Percentiles rank a stretch among this genome's conserved stretches.
phyloP scores from a whole-genome alignment of 2,888 invertebrate species.

The Acleris cristana region DNA sequence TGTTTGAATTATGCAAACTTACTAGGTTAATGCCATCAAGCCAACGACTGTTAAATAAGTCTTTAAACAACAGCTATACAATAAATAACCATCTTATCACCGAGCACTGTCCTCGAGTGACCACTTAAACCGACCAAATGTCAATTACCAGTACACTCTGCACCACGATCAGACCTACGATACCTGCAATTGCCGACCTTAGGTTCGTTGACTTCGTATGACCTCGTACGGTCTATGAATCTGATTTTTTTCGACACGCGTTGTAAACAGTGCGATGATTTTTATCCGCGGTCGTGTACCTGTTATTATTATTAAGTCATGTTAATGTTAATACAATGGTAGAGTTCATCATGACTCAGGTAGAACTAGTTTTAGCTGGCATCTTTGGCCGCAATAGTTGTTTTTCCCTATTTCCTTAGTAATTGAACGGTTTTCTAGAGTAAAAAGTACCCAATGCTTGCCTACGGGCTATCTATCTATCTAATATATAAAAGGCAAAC shows the following conservation, averaged over 20 bases:
- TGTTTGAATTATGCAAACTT: too few relatives aligned
- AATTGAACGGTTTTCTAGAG: too few relatives aligned
- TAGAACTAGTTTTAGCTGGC: background rate
- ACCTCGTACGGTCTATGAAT: slow-evolving; percentile 45
- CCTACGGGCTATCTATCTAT: too few relatives aligned
- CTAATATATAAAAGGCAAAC: too few relatives aligned
- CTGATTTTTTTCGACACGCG: slow-evolving; percentile 28
- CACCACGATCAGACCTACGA: slow-evolving; percentile 4
- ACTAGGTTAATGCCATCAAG: too few relatives aligned
- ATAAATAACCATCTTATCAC: slow-evolving; percentile 1
- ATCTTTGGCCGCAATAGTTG: too few relatives aligned
- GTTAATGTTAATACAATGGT: background rate
- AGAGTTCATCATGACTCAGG: background rate
- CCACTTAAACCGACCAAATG: slow-evolving; percentile 21
- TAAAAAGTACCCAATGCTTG: too few relatives aligned
- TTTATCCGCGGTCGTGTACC: slow-evolving; percentile 1
- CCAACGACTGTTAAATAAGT: too few relatives aligned
- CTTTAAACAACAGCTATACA: too few relatives aligned
- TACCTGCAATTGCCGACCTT: slow-evolving; percentile 52
- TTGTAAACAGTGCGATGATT: slow-evolving; percentile 22
- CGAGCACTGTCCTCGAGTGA: slow-evolving; percentile 8
- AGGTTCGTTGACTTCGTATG: slow-evolving; percentile 50
- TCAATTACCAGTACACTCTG: slow-evolving; percentile 23
- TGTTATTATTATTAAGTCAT: background rate
- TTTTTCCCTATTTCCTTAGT: too few relatives aligned